A percentile compares a stretch with the other conserved stretches of the same genome.
Conservation (phyloP, 2,888 invertebrate species). For the Andrena camellia region DNA sequence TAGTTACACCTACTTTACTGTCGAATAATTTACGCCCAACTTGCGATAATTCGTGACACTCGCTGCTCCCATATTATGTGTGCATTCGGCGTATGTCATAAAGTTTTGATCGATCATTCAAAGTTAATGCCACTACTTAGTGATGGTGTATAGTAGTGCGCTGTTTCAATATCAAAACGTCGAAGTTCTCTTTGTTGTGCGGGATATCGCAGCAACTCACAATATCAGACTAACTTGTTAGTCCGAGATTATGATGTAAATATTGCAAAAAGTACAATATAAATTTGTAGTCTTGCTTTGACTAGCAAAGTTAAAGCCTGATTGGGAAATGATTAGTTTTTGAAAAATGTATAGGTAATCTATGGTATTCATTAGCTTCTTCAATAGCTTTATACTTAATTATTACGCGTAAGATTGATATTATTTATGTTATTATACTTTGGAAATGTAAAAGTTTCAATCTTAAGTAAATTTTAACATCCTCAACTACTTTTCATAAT, state of each 20-base stretch:
- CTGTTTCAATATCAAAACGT: neutral
- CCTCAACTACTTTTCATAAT: too few species aligned
- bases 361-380: too few species aligned
- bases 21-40: conserved; percentile 11
- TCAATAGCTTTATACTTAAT: too few species aligned
- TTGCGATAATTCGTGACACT: neutral
- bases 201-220: too few species aligned
- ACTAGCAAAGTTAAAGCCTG: too few species aligned
- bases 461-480: too few species aligned
- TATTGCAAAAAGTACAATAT: too few species aligned
- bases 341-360: neutral
- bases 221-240: too few species aligned
- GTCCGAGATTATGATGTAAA: too few species aligned
- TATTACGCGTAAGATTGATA: too few species aligned
- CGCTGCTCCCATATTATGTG: neutral
- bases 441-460: neutral
- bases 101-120: neutral
- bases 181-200: neutral
- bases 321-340: neutral
- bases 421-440: neutral
- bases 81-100: neutral
- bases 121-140: neutral
- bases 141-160: neutral
- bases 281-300: too few species aligned
- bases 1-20: neutral